These are phyloP conservation scores for Holacanthus passer DNA, from an alignment of 2,113 vertebrate species.

Conservation along the genomic window DNA sequence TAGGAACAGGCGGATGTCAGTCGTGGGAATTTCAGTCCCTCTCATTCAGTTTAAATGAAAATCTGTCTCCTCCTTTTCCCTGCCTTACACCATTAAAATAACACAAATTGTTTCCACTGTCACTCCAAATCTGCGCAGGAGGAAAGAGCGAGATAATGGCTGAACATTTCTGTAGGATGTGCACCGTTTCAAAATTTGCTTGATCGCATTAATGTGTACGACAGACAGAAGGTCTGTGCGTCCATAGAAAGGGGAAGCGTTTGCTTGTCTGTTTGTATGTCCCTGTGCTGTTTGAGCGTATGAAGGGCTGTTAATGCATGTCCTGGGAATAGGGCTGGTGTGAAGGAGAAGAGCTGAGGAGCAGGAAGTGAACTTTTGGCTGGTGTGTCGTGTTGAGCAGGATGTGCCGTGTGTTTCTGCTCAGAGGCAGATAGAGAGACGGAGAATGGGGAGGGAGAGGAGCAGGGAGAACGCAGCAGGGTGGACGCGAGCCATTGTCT, in stretches of 20 bases:
- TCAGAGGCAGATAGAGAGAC: constrained; percentile 78
- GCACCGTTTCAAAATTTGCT: constrained; percentile 43
- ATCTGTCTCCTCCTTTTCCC: constrained; percentile 55
- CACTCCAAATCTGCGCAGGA: constrained; percentile 72
- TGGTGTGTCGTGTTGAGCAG: constrained; percentile 73
- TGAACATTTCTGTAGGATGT: constrained; percentile 47
- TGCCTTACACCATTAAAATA: constrained; percentile 69
- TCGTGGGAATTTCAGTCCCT: constrained; percentile 74
- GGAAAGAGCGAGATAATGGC: constrained; percentile 65
- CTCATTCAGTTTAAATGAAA: constrained; percentile 72
- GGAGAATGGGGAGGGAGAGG: constrained; percentile 68
- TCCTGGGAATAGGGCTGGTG: constrained; percentile 79
- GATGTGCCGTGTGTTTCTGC: constrained; percentile 83
- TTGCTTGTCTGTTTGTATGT: constrained; percentile 69
- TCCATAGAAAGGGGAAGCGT: constrained; percentile 55
- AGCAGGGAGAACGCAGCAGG: constrained; percentile 73
- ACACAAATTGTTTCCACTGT: constrained; percentile 71
- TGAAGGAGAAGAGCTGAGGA: constrained; percentile 76
- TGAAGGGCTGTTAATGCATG: constrained; percentile 68
- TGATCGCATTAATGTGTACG: constrained; percentile 36
- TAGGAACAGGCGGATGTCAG: constrained; percentile 60
- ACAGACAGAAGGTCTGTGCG: neutral
- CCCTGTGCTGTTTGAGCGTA: constrained; percentile 40
- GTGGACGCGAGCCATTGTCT: constrained; percentile 79
- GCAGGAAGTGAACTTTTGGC: constrained; percentile 83